Evolutionary conservation across 2,113 vertebrate species (phyloP), one percentile per base, ranked within the genome.

Genomic region (Osmerus eperlanus): DNA sequence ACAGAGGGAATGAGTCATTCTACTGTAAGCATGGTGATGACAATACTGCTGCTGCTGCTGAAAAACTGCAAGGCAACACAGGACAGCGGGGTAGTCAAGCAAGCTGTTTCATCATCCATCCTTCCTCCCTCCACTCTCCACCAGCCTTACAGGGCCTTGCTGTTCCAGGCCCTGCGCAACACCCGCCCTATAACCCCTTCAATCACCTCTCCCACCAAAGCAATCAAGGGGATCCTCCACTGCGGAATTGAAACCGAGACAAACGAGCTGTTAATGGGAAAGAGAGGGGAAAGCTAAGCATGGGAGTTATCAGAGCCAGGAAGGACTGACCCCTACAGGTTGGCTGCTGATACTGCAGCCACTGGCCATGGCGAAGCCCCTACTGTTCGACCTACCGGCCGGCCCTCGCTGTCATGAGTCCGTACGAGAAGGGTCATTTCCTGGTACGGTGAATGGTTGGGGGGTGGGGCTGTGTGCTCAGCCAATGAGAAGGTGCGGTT

Each of bases 321-420:
- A 65, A 56, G 9, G 32, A 73, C 32, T 29, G 29, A 18, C 53
- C 64, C 53, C 51, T 25, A 51, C 53, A 72, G 71, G 72, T 62
- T 65, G 66, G 36, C n/a, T 81, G 70, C 41, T 65, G 63, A 72
- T 74, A 72, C 32, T 13, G 67, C 65, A 67, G 19, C 18, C 23
- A 16, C 59, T 47, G 41, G 68, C 51, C 70, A 70, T 11, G 16
- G n/a, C 3, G 6, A 36, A 66, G 18, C 19, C 4, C 25, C 51
- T 80, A 28, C 73, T 62, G 61, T 81, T 62, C 81, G 75, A 91
- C 84, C 75, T 92, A 90, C 88, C 89, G 75, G 55, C 55, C 59
- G 32, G 68, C 74, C 70, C 81, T 84, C 67, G 78, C 19, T 72
- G 73, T 68, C 70, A 71, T 65, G 62, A 23, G 68, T 61, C 19